A percentile compares a stretch with the other conserved stretches of the same genome.
phyloP scores from a whole-genome alignment of 2,797 vertebrate genomes.

The Loris lydekkerianus region DNA sequence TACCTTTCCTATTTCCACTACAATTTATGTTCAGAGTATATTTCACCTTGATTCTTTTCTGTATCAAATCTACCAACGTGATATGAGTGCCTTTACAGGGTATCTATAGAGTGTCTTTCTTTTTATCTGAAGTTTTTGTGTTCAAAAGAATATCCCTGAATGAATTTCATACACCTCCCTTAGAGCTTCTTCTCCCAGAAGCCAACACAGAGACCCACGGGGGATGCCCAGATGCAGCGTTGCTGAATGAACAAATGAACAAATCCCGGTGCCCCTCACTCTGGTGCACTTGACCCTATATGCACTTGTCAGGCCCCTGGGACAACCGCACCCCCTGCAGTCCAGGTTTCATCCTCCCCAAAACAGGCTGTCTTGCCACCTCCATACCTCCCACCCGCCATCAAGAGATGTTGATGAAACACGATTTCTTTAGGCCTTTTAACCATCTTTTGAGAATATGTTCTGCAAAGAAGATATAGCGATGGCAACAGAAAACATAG shows the following conservation, averaged over 20 bases:
- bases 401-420: conserved; percentile 33
- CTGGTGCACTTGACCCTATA: too few species aligned
- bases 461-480: background rate
- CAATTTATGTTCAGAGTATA: background rate
- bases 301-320: background rate
- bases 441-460: background rate
- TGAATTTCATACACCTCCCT: background rate
- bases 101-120: background rate
- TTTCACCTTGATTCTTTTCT: background rate
- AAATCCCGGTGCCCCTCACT: fast-evolving
- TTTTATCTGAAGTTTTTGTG: background rate
- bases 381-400: background rate
- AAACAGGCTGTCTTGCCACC: background rate
- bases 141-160: background rate
- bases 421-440: background rate
- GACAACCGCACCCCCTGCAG: too few species aligned
- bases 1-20: background rate
- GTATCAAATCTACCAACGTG: too few species aligned
- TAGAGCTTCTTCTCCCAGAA: background rate
- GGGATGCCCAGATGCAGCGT: background rate
- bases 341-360: background rate
- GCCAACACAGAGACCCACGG: fast-evolving
- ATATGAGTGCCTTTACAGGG: too few species aligned
- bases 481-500: background rate
- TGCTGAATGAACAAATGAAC: background rate